Base-by-base conservation (phyloP, 1,140 invertebrate genomes). In the Psilanteris sp. region DNA sequence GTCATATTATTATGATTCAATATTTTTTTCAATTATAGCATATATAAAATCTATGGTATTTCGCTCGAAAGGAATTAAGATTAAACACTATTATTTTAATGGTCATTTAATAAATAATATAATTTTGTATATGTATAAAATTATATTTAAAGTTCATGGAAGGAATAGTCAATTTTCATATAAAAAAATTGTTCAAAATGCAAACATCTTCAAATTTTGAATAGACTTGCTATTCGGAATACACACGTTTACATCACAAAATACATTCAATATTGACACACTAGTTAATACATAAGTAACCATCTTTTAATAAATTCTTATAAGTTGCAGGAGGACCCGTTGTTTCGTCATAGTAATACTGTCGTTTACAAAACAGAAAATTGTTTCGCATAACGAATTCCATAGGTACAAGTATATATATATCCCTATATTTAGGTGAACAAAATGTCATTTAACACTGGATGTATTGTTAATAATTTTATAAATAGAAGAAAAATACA, bases 341-440 rank as follows among this genome's bases (percentile, higher is more conserved):
- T 43, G 18, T 36, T 29, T 62, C 15, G 6, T 41, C 32, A n/a
- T 61, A 32, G 14, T 62, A 62, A 62, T 62, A 62, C 57, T 62
- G 57, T 39, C 34, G 34, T 39, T 62, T 48, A 48, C 32, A 41
- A 50, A 39, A 62, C 27, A 50, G 26, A 37, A 3, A 9, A 24
- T 62, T 43, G 39, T 34, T 44, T 50, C 34, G 32, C 34, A 31
- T 15, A 50, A 41, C 32, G 57, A 62, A 29, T 50, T 11, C 0
- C 9, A 15, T 32, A 37, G 26, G 29, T 59, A 59, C 54, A 44
- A 44, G 24, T 59, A 44, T 39, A 39, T 10, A 44, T 39, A 39
- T 10, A 9, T 37, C 50, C 31, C 24, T 50, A 48, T 14, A 31
- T 31, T 50, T 62, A 48, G 50, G 44, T 39, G 34, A 62, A 62